Conservation (phyloP, 2,113 vertebrate genomes). For the Ia io region DNA sequence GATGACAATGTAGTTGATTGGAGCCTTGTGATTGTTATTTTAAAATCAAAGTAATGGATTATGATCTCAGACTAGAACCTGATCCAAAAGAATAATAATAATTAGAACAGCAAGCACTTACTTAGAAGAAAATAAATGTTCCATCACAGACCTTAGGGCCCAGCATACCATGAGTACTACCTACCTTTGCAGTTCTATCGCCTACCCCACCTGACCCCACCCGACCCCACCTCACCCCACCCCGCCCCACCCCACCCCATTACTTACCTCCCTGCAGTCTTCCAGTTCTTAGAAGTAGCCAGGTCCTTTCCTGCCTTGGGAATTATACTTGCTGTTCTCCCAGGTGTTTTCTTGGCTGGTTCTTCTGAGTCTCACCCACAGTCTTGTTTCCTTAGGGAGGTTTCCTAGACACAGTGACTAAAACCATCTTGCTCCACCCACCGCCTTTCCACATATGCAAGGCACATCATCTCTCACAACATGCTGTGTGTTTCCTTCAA, state of each 20-base stretch:
- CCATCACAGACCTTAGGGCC: not conserved
- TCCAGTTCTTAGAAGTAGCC: not conserved
- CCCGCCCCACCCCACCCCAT: not conserved
- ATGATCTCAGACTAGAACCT: conserved; percentile 51
- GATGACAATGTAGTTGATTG: conserved; percentile 58
- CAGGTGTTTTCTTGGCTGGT: not conserved
- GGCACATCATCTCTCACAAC: not conserved
- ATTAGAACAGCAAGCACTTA: conserved; percentile 30
- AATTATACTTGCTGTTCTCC: not conserved
- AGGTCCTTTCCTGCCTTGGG: not conserved
- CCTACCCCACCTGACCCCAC: not conserved
- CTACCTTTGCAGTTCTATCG: not conserved
- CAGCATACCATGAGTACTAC: not conserved
- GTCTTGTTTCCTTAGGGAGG: not conserved
- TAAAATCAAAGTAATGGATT: conserved; percentile 60
- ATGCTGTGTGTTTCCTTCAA: not conserved
- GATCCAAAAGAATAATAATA: conserved; percentile 57
- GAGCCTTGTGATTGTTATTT: conserved; percentile 52
- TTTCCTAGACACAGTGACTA: not conserved
- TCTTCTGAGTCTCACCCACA: not conserved
- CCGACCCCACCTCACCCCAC: not conserved
- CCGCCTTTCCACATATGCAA: not conserved
- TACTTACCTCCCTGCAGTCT: not conserved
- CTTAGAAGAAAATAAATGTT: conserved; percentile 31
- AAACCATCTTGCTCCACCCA: not conserved